Percentiles rank a stretch among this genome's conserved stretches.
Conservation (phyloP, 1,140 invertebrate species). For the Pseudobourletiella spinata region DNA sequence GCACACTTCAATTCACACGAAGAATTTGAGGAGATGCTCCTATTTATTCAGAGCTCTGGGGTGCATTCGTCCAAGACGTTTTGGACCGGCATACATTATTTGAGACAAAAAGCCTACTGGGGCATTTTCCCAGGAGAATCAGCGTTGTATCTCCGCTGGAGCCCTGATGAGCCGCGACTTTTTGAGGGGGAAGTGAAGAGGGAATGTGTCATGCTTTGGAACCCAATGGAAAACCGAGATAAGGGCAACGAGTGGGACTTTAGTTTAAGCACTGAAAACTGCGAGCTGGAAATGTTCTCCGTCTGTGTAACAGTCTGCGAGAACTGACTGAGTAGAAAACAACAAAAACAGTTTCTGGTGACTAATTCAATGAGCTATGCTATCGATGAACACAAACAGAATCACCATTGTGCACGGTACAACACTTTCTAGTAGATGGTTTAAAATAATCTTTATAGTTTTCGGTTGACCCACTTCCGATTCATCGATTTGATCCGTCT, state of each 20-base stretch:
- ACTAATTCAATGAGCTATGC: too few species aligned
- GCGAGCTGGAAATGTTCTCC: neutral
- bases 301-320: too few species aligned
- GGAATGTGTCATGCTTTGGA: neutral
- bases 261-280: neutral
- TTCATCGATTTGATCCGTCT: too few species aligned
- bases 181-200: neutral
- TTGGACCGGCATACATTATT: neutral
- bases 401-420: too few species aligned
- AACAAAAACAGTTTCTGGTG: too few species aligned
- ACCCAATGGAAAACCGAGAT: neutral
- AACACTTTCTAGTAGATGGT: too few species aligned
- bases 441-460: too few species aligned
- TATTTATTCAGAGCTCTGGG: neutral
- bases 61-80: neutral
- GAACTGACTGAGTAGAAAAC: too few species aligned
- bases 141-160: neutral
- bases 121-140: neutral
- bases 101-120: neutral
- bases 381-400: too few species aligned
- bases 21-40: neutral
- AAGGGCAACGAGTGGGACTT: neutral
- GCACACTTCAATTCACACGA: neutral
- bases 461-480: too few species aligned
- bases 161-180: neutral